Base-by-base conservation (phyloP, 2,888 invertebrate species). In the Mimumesa dahlbomi region DNA sequence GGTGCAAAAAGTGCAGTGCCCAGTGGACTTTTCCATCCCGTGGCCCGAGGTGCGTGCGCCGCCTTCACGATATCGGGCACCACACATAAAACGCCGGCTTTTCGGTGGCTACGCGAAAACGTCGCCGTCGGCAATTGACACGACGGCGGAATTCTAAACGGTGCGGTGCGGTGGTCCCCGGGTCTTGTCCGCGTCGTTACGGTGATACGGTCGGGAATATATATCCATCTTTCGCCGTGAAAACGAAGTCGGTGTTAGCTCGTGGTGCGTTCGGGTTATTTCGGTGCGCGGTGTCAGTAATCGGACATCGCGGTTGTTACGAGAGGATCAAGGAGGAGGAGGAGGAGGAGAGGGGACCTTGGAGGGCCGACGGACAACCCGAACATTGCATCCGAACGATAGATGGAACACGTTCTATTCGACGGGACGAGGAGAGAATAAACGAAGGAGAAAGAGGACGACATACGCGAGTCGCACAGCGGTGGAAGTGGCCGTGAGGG, bases 11-110 rank as follows among this genome's bases (percentile, higher is more conserved):
- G 75, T 77, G 69, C 75, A 71, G 73, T 75, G 75, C 61, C 69
- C 79, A 72, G 79, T 79, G 77, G 77, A 81, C 77, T 81, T 81
- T 81, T 81, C 79, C 79, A 79, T 77, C 72, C 50, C 67, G 70
- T 64, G 61, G 61, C 49, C 54, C 67, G 58, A 59, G 65, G 68
- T 65, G 69, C 76, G 77, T 66, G 77, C 69, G 57, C 70, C 62
- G 76, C 49, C 42, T 69, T 70, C 40, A 13, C 63, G 46, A 66
- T 7, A 25, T 50, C 57, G 57, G 61, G 61, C 46, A 69, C 65
- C 57, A n/a, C n/a, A n/a, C n/a, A n/a, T 68, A 63, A 45, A 25
- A 63, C 43, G 59, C 71, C 74, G 79, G 76, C 68, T 46, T 61
- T 61, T 76, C 68, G n/a, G n/a, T n/a, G n/a, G n/a, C 52, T 61